Percentiles rank a stretch among this genome's conserved stretches.
phyloP scores from a whole-genome alignment of 1,140 invertebrate genomes.

The Apis florea region DNA sequence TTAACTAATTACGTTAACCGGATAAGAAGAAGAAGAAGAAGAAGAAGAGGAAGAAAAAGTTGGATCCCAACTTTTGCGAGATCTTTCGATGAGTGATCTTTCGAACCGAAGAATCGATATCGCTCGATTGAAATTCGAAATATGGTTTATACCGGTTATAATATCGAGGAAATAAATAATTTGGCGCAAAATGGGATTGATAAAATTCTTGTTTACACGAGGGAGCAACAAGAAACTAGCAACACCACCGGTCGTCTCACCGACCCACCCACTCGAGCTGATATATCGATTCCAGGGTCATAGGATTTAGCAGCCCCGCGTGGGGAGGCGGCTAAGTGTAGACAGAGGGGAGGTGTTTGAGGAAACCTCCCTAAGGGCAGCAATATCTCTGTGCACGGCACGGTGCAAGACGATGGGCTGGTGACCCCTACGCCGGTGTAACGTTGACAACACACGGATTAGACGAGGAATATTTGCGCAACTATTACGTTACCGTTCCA shows the following conservation, averaged over 20 bases:
- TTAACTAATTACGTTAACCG: too few relatives aligned
- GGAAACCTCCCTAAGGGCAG: conserved; percentile 44
- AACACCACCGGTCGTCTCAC: conserved; percentile 33
- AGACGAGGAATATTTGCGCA: conserved; percentile 66
- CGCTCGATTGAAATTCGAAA: too few relatives aligned
- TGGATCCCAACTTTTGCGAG: too few relatives aligned
- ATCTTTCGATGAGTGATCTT: too few relatives aligned
- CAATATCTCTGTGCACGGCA: conserved; percentile 69
- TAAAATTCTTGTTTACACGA: neutral
- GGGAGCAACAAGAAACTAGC: neutral
- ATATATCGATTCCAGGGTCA: conserved; percentile 66
- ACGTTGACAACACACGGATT: conserved; percentile 44
- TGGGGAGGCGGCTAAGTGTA: conserved; percentile 30
- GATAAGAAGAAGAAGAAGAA: too few relatives aligned
- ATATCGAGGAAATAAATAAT: too few relatives aligned
- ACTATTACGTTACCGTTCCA: conserved; percentile 67
- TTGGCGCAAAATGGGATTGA: neutral
- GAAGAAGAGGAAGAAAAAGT: too few relatives aligned
- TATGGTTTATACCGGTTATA: too few relatives aligned
- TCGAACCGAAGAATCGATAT: too few relatives aligned
- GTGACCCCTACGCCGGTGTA: conserved; percentile 48
- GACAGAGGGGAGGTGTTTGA: conserved; percentile 21
- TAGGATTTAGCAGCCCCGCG: conserved; percentile 63
- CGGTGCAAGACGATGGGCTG: conserved; percentile 60
- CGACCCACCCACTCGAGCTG: conserved; percentile 53